phyloP scores from a whole-genome alignment of 2,888 invertebrate species.

The Gastracanthus pulcherrimus region DNA sequence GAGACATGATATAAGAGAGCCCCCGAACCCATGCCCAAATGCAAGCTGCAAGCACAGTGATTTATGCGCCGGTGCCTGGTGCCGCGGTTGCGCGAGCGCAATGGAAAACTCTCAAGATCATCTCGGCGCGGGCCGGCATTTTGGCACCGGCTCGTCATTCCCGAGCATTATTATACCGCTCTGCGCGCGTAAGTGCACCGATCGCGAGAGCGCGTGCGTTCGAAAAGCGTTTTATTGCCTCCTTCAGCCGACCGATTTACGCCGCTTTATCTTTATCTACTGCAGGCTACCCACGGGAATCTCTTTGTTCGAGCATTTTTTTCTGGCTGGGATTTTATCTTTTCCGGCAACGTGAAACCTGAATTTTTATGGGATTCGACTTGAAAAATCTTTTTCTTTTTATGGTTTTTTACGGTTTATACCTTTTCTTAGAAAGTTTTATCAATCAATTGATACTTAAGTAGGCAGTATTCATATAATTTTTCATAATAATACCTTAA shows the following conservation, averaged over 20 bases:
- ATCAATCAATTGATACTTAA: too few species aligned
- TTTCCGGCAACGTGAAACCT: not conserved
- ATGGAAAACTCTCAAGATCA: conserved; percentile 24
- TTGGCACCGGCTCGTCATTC: not conserved
- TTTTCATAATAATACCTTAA: too few species aligned
- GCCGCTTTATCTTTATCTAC: not conserved
- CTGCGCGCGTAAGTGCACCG: not conserved
- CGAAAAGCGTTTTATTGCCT: conserved; percentile 26
- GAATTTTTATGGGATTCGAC: not conserved
- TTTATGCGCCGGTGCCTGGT: too few species aligned
- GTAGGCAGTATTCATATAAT: too few species aligned
- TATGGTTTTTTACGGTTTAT: too few species aligned
- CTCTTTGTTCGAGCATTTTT: not conserved
- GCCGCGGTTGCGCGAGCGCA: not conserved
- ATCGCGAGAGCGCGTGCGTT: too few species aligned
- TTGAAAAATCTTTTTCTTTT: too few species aligned
- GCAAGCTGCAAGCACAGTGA: too few species aligned
- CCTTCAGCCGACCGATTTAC: conserved; percentile 10
- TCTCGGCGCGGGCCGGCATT: not conserved
- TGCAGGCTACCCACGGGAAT: not conserved
- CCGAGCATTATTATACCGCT: not conserved
- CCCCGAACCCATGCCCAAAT: too few species aligned
- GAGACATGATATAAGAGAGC: too few species aligned
- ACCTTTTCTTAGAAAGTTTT: too few species aligned
- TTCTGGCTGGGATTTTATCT: not conserved